Evolutionary conservation across 2,113 vertebrate species (phyloP).

Genomic region (Podocnemis expansa): DNA sequence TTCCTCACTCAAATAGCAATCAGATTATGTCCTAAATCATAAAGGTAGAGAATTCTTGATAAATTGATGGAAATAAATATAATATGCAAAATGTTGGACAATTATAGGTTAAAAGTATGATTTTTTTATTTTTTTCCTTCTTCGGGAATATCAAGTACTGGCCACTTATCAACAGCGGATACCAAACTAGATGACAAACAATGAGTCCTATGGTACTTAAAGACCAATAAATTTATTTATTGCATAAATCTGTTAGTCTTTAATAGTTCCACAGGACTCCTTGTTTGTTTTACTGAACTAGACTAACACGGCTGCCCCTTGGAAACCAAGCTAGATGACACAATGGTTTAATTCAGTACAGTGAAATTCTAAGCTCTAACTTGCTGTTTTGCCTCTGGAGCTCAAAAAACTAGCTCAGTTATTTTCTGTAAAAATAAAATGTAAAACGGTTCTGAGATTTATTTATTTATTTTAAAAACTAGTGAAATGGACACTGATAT

Average conservation of each 20-base stretch:
- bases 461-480: not conserved
- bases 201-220: no score
- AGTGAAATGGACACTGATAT: not conserved
- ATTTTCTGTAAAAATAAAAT: constrained; percentile 2
- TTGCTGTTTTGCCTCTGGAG: not conserved
- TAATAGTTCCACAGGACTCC: no score
- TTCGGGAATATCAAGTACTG: not conserved
- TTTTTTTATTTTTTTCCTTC: not conserved
- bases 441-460: not conserved
- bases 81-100: not conserved
- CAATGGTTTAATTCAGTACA: not conserved
- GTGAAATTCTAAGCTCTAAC: not conserved
- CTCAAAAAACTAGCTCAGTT: not conserved
- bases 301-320: no score
- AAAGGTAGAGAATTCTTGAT: not conserved
- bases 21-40: not conserved
- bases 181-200: not conserved
- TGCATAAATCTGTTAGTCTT: no score
- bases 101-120: not conserved
- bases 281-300: no score
- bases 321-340: not conserved
- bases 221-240: no score
- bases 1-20: not conserved
- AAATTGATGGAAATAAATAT: not conserved
- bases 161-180: not conserved